phyloP scores from a whole-genome alignment of 2,888 invertebrate species.

The Argynnis bischoffii region DNA sequence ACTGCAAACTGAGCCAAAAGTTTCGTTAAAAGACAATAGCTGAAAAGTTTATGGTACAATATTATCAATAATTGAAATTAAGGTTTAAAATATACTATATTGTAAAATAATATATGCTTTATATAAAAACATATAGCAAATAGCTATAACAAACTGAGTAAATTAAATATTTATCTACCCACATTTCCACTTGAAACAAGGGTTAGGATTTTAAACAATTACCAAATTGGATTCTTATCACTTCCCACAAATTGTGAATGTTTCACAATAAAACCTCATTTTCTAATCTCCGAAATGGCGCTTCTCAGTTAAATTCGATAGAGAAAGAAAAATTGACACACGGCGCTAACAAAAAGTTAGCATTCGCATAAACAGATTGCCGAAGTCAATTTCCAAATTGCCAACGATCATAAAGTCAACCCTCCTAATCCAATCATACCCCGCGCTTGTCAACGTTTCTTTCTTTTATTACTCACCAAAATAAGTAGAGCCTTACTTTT shows the following conservation, averaged over 20 bases:
- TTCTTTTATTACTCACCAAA: constrained; percentile 62
- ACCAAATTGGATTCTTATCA: constrained; percentile 22
- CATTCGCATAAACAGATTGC: constrained; percentile 74
- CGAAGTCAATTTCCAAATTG: constrained; percentile 80
- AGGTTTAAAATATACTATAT: no score
- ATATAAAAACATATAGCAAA: no score
- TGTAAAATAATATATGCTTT: no score
- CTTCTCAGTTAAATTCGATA: constrained; percentile 54
- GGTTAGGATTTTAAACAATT: constrained; percentile 11
- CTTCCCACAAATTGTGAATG: constrained; percentile 14
- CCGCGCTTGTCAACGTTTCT: constrained; percentile 79
- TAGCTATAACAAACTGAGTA: no score
- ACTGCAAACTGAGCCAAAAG: no score
- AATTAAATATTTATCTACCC: not conserved
- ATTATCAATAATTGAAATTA: no score
- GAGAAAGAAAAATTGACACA: constrained; percentile 65
- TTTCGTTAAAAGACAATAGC: no score
- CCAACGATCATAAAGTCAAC: constrained; percentile 77
- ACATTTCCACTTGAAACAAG: not conserved
- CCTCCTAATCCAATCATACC: constrained; percentile 80
- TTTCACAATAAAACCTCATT: constrained; percentile 33
- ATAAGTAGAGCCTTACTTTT: constrained; percentile 50
- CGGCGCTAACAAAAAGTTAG: constrained; percentile 62
- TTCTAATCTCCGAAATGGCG: constrained; percentile 54
- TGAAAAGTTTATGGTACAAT: no score